These are phyloP conservation scores for Glyphotaelius pellucidus DNA, from an alignment of 2,888 invertebrate genomes.

Conservation along the genomic window DNA sequence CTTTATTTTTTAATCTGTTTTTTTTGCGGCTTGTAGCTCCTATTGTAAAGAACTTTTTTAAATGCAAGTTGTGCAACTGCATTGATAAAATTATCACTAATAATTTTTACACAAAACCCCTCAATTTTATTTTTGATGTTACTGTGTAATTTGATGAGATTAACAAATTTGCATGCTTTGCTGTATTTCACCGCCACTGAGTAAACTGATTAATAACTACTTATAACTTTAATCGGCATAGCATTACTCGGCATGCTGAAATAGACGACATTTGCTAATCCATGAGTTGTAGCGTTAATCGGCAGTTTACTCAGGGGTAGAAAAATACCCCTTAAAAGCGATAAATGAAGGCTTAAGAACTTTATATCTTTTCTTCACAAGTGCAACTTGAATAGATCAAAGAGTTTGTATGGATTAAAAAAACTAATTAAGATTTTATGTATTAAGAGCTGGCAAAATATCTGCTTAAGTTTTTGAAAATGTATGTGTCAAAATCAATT, in stretches of 20 bases:
- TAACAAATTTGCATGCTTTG: neutral
- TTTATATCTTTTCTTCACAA: neutral
- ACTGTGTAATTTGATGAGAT: neutral
- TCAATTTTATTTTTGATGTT: conserved; percentile 12
- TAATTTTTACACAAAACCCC: neutral
- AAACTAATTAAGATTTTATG: neutral
- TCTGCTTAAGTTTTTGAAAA: neutral
- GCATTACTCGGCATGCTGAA: too few relatives aligned
- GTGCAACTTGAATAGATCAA: conserved; percentile 12
- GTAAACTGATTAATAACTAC: too few relatives aligned
- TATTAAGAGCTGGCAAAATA: conserved; percentile 6
- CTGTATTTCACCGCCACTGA: too few relatives aligned
- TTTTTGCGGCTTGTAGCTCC: neutral
- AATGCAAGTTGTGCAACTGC: neutral
- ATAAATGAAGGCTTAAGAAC: neutral
- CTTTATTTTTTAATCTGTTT: neutral
- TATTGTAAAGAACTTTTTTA: neutral
- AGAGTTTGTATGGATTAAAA: neutral
- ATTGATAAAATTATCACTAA: neutral
- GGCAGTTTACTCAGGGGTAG: too few relatives aligned
- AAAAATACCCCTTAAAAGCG: neutral
- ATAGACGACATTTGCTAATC: too few relatives aligned
- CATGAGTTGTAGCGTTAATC: too few relatives aligned
- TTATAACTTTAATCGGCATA: too few relatives aligned
- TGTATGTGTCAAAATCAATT: conserved; percentile 26